Evolutionary conservation across 1,140 invertebrate genomes (phyloP).

Genomic region (Macrobrachium rosenbergii): DNA sequence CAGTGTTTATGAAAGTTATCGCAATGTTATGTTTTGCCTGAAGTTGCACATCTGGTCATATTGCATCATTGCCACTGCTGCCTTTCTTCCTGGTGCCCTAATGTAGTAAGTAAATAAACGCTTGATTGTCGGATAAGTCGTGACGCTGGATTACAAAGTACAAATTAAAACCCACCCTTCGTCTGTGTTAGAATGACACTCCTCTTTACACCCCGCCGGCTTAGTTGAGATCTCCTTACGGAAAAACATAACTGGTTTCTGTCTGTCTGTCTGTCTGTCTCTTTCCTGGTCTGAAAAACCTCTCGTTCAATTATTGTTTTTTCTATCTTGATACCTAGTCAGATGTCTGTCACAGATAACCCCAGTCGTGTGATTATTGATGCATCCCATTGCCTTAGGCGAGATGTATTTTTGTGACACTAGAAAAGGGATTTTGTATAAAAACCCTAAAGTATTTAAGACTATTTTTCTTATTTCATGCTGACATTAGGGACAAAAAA

Average conservation of each 20-base stretch:
- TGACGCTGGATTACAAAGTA: constrained; percentile 63
- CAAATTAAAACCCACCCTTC: constrained; percentile 63
- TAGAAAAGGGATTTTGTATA: constrained; percentile 45
- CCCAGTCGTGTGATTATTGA: constrained; percentile 44
- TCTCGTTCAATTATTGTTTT: constrained; percentile 38
- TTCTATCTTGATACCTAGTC: constrained; percentile 57
- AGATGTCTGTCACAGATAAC: constrained; percentile 56
- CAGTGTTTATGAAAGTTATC: constrained; percentile 38
- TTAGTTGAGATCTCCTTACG: constrained; percentile 62
- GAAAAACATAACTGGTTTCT: constrained; percentile 26
- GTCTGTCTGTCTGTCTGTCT: constrained; percentile 51
- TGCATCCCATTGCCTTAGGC: constrained; percentile 51
- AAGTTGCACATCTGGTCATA: constrained; percentile 62
- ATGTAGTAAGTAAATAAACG: constrained; percentile 62
- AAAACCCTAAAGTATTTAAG: not conserved
- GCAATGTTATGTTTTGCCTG: constrained; percentile 53
- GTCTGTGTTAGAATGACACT: constrained; percentile 59
- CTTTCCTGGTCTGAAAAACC: constrained; percentile 44
- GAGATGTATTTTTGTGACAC: constrained; percentile 61
- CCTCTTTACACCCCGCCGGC: constrained; percentile 63
- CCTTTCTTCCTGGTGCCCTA: constrained; percentile 64
- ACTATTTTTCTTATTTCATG: constrained; percentile 15
- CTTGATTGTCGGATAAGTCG: constrained; percentile 63
- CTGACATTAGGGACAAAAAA: constrained; percentile 17
- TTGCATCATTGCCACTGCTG: constrained; percentile 58